Conservation (phyloP, 2,113 vertebrate genomes). For the Copsychus sechellarum region DNA sequence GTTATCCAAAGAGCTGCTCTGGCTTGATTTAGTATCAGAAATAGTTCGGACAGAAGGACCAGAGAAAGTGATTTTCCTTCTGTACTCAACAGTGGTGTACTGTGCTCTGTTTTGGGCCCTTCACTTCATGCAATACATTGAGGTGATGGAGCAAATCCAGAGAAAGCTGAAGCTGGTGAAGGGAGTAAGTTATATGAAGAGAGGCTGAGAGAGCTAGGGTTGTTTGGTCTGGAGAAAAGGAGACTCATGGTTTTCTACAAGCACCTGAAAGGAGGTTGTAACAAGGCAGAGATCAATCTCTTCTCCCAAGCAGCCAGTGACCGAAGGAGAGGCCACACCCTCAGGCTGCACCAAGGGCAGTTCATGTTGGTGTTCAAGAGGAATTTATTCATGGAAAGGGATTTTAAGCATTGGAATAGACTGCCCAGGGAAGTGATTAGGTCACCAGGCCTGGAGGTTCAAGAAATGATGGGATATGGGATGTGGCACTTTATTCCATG, state of each 20-base stretch:
- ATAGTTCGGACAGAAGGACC: neutral
- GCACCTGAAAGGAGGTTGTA: neutral
- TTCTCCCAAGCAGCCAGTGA: fast-evolving
- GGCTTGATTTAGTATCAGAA: neutral
- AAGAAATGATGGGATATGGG: neutral
- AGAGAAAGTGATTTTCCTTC: neutral
- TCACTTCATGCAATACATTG: neutral
- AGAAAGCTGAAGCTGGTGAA: neutral
- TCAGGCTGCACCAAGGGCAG: neutral
- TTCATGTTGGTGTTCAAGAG: neutral
- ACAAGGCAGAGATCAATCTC: neutral
- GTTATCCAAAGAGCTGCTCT: neutral
- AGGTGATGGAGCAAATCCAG: neutral
- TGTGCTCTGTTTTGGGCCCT: neutral
- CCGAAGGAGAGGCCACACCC: neutral
- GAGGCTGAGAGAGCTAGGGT: neutral
- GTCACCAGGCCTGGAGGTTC: neutral
- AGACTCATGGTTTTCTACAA: neutral
- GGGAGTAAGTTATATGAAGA: neutral
- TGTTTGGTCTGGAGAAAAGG: neutral
- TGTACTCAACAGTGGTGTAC: neutral
- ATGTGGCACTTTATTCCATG: neutral
- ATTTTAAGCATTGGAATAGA: neutral
- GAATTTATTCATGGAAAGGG: neutral
- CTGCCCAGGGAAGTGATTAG: neutral